Evolutionary conservation across 2,888 invertebrate genomes (phyloP).

Genomic region (Biston stratarius): DNA sequence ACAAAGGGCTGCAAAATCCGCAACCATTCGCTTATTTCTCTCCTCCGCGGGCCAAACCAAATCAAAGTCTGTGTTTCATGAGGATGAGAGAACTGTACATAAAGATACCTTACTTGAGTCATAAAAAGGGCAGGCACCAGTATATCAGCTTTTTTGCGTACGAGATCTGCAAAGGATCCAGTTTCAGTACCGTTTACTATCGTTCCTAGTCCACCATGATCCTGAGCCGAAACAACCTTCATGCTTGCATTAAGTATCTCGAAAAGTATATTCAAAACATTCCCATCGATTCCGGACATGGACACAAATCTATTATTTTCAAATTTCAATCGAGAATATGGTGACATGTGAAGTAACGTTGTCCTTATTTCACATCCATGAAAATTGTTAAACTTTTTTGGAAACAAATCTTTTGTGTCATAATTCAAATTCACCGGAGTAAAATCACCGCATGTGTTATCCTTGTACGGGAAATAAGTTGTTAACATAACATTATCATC

Average conservation of each 20-base stretch:
- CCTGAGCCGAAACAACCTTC: slow-evolving; percentile 45
- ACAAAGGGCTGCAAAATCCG: slow-evolving; percentile 61
- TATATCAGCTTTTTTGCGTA: slow-evolving; percentile 57
- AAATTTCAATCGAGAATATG: slow-evolving; percentile 48
- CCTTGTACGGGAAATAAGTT: slow-evolving; percentile 63
- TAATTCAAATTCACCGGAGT: slow-evolving; percentile 51
- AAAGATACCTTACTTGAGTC: slow-evolving; percentile 50
- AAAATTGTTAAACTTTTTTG: slow-evolving; percentile 64
- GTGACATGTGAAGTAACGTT: slow-evolving; percentile 49
- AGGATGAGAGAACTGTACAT: slow-evolving; percentile 54
- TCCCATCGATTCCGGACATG: slow-evolving; percentile 59
- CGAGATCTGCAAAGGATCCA: slow-evolving; percentile 55
- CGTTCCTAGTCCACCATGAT: slow-evolving; percentile 48
- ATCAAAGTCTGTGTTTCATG: slow-evolving; percentile 51
- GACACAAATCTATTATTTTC: slow-evolving; percentile 49
- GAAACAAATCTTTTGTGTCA: slow-evolving; percentile 50
- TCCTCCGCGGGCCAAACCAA: slow-evolving; percentile 64
- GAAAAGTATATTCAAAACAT: slow-evolving; percentile 50
- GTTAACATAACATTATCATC: slow-evolving; percentile 46
- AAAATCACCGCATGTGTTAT: slow-evolving; percentile 56
- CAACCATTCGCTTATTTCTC: slow-evolving; percentile 58
- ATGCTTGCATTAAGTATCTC: slow-evolving; percentile 59
- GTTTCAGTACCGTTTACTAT: slow-evolving; percentile 51
- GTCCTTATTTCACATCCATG: slow-evolving; percentile 61
- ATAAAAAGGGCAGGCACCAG: slow-evolving; percentile 55